Base-by-base conservation (phyloP, 2,888 invertebrate species). In the Apeira syringaria region DNA sequence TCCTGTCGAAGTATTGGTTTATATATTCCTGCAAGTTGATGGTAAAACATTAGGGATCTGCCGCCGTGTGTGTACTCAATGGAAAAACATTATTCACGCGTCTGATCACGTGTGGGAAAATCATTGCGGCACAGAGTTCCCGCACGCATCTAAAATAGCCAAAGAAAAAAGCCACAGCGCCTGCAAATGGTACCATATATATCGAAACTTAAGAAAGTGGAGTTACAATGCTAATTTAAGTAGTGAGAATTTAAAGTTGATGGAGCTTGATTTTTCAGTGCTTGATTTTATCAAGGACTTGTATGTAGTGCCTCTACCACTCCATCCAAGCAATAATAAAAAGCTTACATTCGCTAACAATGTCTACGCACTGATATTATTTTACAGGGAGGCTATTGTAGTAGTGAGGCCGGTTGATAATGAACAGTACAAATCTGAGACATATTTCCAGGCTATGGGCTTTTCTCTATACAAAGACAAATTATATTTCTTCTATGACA, bases 191-290 rank as follows among this genome's bases (percentile, higher is more conserved):
- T 76, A 76, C 38, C 65, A 83, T 38, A 68, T 86, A 1, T 86
- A 80, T 47, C 81, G 68, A 40, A 87, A 86, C 49, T 50, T 86
- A 2, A 64, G 56, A 44, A 61, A 62, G 53, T 87, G 86, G 86
- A 53, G 61, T 0, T 63, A 72, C 27, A 53, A 6, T 67, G 56
- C 8, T 24, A 31, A 25, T 28, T 18, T 9, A 12, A 12, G 7
- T 24, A 64, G 71, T 1, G 67, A 50, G 45, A 72, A 63, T 5
- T 17, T 74, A 0, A 76, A 80, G 30, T 85, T 81, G 25, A 81
- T 80, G 39, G 79, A 76, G 39, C 83, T 85, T 44, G 78, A 76
- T 38, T 86, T 85, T 44, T 58, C 71, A 1, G 46, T 72, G 2
- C 71, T 77, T 18, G 79, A 83, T 28, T 75, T 71, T 51, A 61